Base-by-base conservation (phyloP, 2,797 vertebrate species). In the Heterohyrax brucei region DNA sequence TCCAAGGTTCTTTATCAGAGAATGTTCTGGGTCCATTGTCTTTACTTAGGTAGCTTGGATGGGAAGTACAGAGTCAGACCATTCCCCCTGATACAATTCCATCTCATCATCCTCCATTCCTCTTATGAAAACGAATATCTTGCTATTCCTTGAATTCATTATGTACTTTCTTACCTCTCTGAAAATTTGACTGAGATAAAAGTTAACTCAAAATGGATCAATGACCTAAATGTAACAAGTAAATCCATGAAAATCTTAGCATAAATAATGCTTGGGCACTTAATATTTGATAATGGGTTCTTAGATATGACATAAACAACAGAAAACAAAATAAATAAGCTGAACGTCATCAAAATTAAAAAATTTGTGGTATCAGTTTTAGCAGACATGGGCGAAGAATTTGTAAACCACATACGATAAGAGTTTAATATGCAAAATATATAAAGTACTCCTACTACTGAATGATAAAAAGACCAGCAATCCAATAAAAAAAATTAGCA, bases 111-210 rank as follows among this genome's bases (percentile, higher is more conserved):
- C 30, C 28, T 66, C 62, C 21, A 33, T 78, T 18, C 5, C 18
- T 82, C 16, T 4, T 87, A 10, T 73, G 6, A 61, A 93, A 85
- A 28, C 6, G 73, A 75, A 59, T 18, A 48, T 39, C 46, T 72
- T 59, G 5, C 44, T 82, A 68, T 93, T 96, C 70, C 28, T 13
- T 64, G 30, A 93, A 64, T 89, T 6, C 13, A n/a, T 77, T 53
- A 28, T 75, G 53, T 28, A 53, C n/a, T 78, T 85, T 93, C 21
- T 92, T 44, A 87, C 50, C 30, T 86, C 59, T 86, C 81, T 73
- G 26, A 92, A 93, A 92, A 75, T 18, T 22, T 33, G n/a, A 66
- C 4, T 72, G 16, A 13, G 18, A 24, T 3, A 22, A 72, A 72
- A 72, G 3, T 18, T 33, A 72, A 72, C 68, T 72, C 68, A 72